Evolutionary conservation across 2,113 vertebrate species (phyloP).

Genomic region (Paracanthobrama guichenoti): DNA sequence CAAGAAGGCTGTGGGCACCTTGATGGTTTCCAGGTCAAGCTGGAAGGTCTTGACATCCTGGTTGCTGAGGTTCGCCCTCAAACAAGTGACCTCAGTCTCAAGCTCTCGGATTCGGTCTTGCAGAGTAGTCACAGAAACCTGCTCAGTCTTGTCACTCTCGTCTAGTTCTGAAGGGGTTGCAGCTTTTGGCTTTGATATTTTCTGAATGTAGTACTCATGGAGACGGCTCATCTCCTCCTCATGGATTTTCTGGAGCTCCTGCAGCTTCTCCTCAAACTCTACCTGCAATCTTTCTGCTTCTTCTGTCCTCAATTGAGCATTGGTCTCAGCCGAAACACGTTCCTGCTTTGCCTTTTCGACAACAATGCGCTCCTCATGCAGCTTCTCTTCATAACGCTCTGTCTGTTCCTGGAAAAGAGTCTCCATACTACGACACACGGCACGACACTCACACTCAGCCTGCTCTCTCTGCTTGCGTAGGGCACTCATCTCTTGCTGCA

Average conservation of each 20-base stretch:
- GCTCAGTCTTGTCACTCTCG: conserved; percentile 46
- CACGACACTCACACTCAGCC: conserved; percentile 70
- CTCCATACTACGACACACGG: conserved; percentile 68
- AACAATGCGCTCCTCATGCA: conserved; percentile 76
- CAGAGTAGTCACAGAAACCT: conserved; percentile 67
- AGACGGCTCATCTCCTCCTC: conserved; percentile 83
- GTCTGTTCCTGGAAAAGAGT: conserved; percentile 69
- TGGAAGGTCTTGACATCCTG: conserved; percentile 76
- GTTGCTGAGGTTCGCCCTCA: conserved; percentile 76
- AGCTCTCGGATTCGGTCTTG: conserved; percentile 77
- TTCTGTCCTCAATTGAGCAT: conserved; percentile 74
- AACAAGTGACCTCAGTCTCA: conserved; percentile 74
- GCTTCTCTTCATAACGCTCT: conserved; percentile 71
- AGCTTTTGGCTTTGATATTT: not conserved
- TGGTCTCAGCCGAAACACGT: conserved; percentile 67
- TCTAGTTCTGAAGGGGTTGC: conserved; percentile 18
- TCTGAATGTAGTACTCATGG: conserved; percentile 74
- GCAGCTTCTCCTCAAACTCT: conserved; percentile 84
- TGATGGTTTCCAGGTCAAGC: conserved; percentile 83
- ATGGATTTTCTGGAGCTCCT: conserved; percentile 83
- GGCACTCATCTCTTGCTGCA: conserved; percentile 73
- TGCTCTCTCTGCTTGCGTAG: conserved; percentile 64
- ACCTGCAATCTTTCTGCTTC: conserved; percentile 80
- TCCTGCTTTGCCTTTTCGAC: conserved; percentile 76
- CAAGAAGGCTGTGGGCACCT: conserved; percentile 71